Evolutionary conservation across 2,888 invertebrate species (phyloP).

Genomic region (Cryptus armator): DNA sequence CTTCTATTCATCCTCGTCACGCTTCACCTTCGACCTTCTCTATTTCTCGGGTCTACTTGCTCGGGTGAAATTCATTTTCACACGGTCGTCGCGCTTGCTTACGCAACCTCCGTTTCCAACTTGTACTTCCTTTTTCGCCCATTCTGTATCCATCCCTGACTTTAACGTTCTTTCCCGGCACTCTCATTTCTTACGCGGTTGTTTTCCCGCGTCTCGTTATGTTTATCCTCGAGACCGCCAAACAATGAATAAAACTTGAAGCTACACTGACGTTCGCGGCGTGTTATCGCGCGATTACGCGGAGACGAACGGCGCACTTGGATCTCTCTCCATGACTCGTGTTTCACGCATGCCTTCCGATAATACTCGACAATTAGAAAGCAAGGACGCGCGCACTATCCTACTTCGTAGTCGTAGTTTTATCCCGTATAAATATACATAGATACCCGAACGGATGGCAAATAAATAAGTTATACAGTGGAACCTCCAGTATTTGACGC

Average conservation of each 20-base stretch:
- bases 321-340: background rate
- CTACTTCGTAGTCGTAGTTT: background rate
- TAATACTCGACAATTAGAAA: slow-evolving; percentile 77
- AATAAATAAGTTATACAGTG: too few relatives aligned
- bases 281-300: slow-evolving; percentile 8
- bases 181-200: background rate
- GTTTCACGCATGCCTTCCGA: background rate
- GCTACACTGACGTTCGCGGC: background rate
- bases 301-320: background rate
- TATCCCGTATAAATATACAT: too few relatives aligned
- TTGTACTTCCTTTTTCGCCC: slow-evolving; percentile 28
- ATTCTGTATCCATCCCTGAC: slow-evolving; percentile 9
- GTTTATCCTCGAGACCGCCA: background rate
- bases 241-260: slow-evolving; percentile 8
- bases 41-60: background rate
- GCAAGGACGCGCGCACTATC: slow-evolving; percentile 74
- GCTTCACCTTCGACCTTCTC: slow-evolving; percentile 49
- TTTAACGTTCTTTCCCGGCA: background rate
- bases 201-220: slow-evolving; percentile 4
- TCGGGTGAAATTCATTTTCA: slow-evolving; percentile 43
- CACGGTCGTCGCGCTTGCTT: slow-evolving; percentile 39
- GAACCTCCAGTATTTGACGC: too few relatives aligned
- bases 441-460: too few relatives aligned
- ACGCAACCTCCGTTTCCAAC: slow-evolving; percentile 53
- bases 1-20: slow-evolving; percentile 14